Percentiles rank a stretch among this genome's conserved stretches.
Evolutionary conservation across 1,140 invertebrate species (phyloP).

Genomic region (Carposina sasakii): DNA sequence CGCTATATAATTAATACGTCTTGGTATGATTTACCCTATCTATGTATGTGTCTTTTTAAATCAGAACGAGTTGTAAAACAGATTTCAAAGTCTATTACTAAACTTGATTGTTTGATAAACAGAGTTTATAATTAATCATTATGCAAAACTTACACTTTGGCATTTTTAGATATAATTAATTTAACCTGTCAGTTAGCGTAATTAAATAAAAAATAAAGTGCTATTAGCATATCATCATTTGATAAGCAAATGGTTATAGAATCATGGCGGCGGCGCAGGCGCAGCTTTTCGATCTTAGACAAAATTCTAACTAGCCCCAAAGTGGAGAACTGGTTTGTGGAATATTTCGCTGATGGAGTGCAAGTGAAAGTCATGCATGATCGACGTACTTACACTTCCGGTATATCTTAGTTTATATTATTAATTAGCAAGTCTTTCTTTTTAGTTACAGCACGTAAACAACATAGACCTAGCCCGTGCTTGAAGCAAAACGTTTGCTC

Average conservation of each 20-base stretch:
- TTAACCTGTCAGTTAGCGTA: conserved; percentile 20
- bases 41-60: too few relatives aligned
- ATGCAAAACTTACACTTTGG: background rate
- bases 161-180: conserved; percentile 20
- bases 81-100: too few relatives aligned
- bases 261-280: background rate
- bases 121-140: background rate
- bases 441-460: conserved; percentile 8
- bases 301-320: conserved; percentile 36
- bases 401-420: conserved; percentile 44
- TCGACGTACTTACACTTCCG: conserved; percentile 57
- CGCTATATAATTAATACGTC: too few relatives aligned
- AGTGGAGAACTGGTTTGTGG: conserved; percentile 56
- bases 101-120: too few relatives aligned
- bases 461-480: background rate
- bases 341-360: conserved; percentile 65
- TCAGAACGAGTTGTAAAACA: too few relatives aligned
- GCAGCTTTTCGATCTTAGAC: conserved; percentile 18
- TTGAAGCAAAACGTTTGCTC: too few relatives aligned
- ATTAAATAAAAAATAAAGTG: conserved; percentile 25
- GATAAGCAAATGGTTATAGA: conserved; percentile 28
- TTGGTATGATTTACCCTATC: too few relatives aligned
- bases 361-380: conserved; percentile 69
- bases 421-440: conserved; percentile 34
- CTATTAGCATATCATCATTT: conserved; percentile 22